These are phyloP conservation scores for Podarcis lilfordi DNA, from an alignment of 2,797 vertebrate species.

Conservation along the genomic window DNA sequence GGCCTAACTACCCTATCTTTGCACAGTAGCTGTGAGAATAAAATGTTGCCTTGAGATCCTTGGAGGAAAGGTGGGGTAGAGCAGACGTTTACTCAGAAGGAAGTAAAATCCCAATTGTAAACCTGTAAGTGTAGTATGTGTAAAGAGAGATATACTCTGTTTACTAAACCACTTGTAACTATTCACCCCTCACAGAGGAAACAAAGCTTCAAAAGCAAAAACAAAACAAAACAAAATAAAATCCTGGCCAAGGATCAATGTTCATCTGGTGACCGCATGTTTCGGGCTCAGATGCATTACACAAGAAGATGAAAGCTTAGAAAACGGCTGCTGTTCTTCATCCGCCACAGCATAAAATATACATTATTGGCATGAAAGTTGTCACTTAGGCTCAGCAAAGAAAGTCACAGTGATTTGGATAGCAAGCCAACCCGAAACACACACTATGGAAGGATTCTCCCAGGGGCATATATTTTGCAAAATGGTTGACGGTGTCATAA, in stretches of 20 bases:
- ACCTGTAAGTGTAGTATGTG: not conserved
- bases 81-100: not conserved
- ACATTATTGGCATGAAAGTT: conserved; percentile 11
- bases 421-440: conserved; percentile 9
- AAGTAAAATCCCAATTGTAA: not conserved
- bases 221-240: conserved; percentile 29
- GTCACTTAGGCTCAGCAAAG: not conserved
- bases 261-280: conserved; percentile 20
- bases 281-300: conserved; percentile 2
- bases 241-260: not conserved
- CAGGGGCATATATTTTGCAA: not conserved
- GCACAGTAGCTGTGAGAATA: too few relatives aligned
- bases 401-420: not conserved
- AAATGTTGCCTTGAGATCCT: too few relatives aligned
- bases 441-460: not conserved
- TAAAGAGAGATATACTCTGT: not conserved
- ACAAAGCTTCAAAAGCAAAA: conserved; percentile 25
- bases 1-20: too few relatives aligned
- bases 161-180: conserved; percentile 2
- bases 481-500: not conserved
- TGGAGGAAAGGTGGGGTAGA: too few relatives aligned
- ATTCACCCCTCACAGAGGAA: conserved; percentile 13
- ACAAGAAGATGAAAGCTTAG: conserved; percentile 13
- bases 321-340: conserved; percentile 15
- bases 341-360: conserved; percentile 7